Evolutionary conservation across 2,113 vertebrate genomes (phyloP).

Genomic region (Sardina pilchardus): DNA sequence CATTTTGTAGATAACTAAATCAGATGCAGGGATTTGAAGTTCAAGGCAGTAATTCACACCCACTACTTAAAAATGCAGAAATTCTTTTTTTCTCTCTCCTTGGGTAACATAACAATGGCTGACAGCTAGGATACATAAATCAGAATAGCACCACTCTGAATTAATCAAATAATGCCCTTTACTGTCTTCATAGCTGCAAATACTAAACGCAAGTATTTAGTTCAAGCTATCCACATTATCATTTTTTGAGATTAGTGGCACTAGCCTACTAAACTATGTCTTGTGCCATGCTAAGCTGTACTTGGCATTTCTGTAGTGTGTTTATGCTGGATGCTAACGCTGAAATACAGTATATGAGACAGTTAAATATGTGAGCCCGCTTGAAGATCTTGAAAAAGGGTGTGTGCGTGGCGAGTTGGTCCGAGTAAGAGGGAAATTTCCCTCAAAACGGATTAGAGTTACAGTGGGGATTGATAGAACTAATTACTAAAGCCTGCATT

Average conservation of each 20-base stretch:
- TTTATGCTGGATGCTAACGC: neutral
- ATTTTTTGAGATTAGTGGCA: neutral
- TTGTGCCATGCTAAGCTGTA: neutral
- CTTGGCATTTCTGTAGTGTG: neutral
- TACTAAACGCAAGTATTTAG: neutral
- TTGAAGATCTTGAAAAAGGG: neutral
- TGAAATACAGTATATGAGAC: neutral
- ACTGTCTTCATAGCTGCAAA: neutral
- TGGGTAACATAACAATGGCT: neutral
- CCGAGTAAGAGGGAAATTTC: neutral
- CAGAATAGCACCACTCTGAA: neutral
- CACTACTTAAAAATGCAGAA: neutral
- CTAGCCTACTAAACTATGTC: neutral
- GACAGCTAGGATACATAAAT: neutral
- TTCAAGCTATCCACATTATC: neutral
- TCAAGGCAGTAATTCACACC: neutral
- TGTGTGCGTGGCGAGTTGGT: neutral
- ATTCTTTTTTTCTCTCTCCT: neutral
- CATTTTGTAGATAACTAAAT: neutral
- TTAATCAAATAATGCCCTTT: neutral
- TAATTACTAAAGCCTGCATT: too few relatives aligned
- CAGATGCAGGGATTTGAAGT: neutral
- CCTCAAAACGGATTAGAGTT: conserved; percentile 33
- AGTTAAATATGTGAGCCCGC: neutral
- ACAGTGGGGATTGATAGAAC: neutral